Evolutionary conservation across 2,797 vertebrate species (phyloP).

Genomic region (Halcyon smyrnensis): DNA sequence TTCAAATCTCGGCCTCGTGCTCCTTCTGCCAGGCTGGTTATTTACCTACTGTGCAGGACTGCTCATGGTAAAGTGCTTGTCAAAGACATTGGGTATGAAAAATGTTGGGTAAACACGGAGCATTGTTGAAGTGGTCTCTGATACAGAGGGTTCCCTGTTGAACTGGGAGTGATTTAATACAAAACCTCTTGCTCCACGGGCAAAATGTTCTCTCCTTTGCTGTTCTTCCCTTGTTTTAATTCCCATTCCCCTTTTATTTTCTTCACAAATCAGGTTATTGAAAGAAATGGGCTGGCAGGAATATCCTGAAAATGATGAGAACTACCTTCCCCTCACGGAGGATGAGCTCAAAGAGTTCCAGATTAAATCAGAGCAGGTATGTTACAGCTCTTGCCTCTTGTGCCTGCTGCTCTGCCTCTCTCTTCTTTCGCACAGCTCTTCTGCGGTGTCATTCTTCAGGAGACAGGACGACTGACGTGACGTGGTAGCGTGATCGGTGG

Average conservation of each 20-base stretch:
- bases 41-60: not conserved
- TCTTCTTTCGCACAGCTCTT: not conserved
- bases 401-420: not conserved
- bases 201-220: not conserved
- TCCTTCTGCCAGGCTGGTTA: not conserved
- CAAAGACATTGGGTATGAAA: not conserved
- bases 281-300: constrained; percentile 99
- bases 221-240: not conserved
- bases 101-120: not conserved
- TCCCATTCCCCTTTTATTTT: not conserved
- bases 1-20: not conserved
- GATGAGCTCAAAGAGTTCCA: constrained; percentile 98
- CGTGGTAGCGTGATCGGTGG: not conserved
- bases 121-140: not conserved
- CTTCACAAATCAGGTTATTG: constrained; percentile 84
- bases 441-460: not conserved
- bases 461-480: not conserved
- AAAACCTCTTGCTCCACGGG: not conserved
- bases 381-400: not conserved
- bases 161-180: not conserved
- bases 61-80: constrained; percentile 28
- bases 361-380: constrained; percentile 96
- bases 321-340: constrained; percentile 96
- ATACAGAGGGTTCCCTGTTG: not conserved
- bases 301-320: constrained; percentile 97